These are phyloP conservation scores for Nycticebus coucang DNA, from an alignment of 2,113 vertebrate species.

Conservation along the genomic window DNA sequence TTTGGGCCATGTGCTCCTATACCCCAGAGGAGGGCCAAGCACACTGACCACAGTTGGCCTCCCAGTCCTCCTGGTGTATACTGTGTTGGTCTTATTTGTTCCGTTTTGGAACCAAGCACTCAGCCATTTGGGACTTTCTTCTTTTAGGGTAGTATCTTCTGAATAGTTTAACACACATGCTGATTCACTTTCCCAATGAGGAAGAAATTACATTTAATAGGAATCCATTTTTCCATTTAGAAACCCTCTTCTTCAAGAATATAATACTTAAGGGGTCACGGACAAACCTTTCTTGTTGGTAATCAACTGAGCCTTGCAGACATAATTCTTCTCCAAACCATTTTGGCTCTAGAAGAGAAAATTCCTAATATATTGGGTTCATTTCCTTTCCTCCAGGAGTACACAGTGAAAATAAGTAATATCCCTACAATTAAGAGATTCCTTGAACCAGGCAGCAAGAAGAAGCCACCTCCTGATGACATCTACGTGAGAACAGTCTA, in stretches of 20 bases:
- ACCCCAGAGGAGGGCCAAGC: too few species aligned
- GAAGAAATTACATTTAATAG: not conserved
- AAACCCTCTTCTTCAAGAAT: not conserved
- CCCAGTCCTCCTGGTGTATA: rapidly evolving
- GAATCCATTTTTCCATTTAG: not conserved
- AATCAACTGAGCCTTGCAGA: slow-evolving; percentile 89
- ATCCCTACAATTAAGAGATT: slow-evolving; percentile 87
- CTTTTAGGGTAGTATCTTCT: not conserved
- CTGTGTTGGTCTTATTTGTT: not conserved
- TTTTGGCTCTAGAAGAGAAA: slow-evolving; percentile 92
- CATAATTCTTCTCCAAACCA: slow-evolving; percentile 89
- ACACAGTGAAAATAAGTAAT: slow-evolving; percentile 87
- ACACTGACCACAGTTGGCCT: rapidly evolving
- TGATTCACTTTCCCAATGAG: not conserved
- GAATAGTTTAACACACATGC: not conserved
- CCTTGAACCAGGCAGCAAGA: slow-evolving; percentile 91
- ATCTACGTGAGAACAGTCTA: slow-evolving; percentile 83
- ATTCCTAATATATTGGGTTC: slow-evolving; percentile 84
- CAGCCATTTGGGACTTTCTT: not conserved
- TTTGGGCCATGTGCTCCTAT: too few species aligned
- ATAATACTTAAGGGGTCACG: slow-evolving; percentile 76
- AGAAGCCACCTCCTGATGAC: slow-evolving; percentile 88
- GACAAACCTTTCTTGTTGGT: slow-evolving; percentile 89
- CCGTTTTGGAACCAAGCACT: not conserved
- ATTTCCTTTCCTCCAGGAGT: slow-evolving; percentile 84